A percentile compares a stretch with the other conserved stretches of the same genome.
These are phyloP conservation scores for Loxodonta africana DNA, from an alignment of 2,113 vertebrate species.

Conservation along the genomic window DNA sequence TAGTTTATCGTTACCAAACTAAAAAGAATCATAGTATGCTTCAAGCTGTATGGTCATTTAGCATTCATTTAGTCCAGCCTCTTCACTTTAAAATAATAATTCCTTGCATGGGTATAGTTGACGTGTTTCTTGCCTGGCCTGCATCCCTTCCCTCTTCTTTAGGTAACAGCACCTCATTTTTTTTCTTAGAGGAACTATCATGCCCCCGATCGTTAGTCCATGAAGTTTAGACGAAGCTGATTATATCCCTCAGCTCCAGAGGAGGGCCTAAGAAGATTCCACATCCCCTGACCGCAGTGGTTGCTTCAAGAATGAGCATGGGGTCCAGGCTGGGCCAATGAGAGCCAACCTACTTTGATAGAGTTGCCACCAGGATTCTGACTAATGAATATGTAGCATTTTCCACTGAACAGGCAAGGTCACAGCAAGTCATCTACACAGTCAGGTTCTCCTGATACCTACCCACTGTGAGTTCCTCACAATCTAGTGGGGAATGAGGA, in stretches of 20 bases:
- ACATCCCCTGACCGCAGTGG: not conserved
- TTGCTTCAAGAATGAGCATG: not conserved
- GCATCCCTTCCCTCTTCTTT: not conserved
- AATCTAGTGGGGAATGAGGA: not conserved
- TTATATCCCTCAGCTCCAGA: not conserved
- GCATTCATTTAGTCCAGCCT: not conserved
- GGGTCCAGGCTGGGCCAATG: not conserved
- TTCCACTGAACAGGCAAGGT: slow-evolving; percentile 12
- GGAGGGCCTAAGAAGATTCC: not conserved
- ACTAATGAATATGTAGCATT: not conserved
- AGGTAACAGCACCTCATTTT: not conserved
- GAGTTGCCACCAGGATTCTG: not conserved
- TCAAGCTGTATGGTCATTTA: not conserved
- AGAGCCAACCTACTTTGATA: not conserved
- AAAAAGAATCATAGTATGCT: not conserved
- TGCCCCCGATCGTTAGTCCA: not conserved
- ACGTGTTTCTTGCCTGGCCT: not conserved
- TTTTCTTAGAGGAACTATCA: not conserved
- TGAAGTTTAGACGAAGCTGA: not conserved
- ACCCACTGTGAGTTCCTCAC: not conserved
- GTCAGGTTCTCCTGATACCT: not conserved
- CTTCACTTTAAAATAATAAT: not conserved
- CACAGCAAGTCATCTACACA: not conserved
- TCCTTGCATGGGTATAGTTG: not conserved
- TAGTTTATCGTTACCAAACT: not conserved